Evolutionary conservation across 1,140 invertebrate species (phyloP).

Genomic region (Trinorchestia longiramus): DNA sequence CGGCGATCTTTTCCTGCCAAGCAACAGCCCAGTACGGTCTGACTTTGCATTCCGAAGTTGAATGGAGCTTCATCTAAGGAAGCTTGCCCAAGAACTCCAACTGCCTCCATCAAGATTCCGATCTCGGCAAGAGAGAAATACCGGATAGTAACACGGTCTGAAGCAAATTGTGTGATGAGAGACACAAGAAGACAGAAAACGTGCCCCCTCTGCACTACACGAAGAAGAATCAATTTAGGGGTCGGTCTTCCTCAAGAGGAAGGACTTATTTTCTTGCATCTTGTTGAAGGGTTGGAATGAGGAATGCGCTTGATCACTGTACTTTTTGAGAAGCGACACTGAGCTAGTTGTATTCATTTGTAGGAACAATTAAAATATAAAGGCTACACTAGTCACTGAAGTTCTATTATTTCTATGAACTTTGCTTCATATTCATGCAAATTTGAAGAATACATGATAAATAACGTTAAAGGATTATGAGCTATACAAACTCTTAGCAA

Average conservation of each 20-base stretch:
- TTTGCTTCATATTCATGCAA: too few species aligned
- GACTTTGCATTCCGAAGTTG: constrained; percentile 32
- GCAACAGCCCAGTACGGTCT: background rate
- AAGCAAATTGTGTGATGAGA: background rate
- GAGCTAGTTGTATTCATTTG: too few species aligned
- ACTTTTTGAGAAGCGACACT: too few species aligned
- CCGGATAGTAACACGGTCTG: background rate
- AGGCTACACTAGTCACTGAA: too few species aligned
- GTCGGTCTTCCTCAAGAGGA: background rate
- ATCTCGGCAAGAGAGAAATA: constrained; percentile 16
- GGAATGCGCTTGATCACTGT: background rate
- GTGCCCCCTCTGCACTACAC: background rate
- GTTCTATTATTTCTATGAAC: too few species aligned
- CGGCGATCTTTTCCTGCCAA: constrained; percentile 26
- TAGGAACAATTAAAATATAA: too few species aligned
- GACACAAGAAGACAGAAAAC: background rate
- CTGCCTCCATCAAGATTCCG: constrained; percentile 46
- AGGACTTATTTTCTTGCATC: background rate
- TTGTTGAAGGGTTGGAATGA: background rate
- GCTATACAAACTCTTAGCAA: too few species aligned
- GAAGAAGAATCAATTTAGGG: background rate
- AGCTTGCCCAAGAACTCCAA: constrained; percentile 47
- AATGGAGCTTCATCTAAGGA: constrained; percentile 29
- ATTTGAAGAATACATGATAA: too few species aligned
- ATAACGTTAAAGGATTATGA: too few species aligned